Base-by-base conservation (phyloP, 2,113 vertebrate species). In the Procavia capensis region DNA sequence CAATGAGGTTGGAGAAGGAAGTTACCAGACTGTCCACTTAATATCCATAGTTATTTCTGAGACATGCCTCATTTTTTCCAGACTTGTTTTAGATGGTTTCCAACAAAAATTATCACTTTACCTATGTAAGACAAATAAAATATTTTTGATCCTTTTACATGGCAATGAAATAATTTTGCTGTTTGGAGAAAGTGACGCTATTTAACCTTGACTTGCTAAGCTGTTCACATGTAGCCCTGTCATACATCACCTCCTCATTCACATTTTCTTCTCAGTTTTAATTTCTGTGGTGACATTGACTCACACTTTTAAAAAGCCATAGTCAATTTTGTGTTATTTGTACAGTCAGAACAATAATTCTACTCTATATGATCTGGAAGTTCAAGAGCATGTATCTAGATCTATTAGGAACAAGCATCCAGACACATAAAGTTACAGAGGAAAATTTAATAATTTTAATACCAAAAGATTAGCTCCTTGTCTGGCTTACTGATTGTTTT, bases 21-120 rank as follows among this genome's bases (percentile, higher is more conserved):
- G 24, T 75, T 85, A 92, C 61, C 88, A 75, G 61, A 92, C 86
- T 36, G 64, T 45, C 20, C 74, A 83, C 39, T 90, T 85, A 70
- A 54, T 90, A 76, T 94, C 78, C 81, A 57, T 64, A 68, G 24
- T 75, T 92, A 88, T 74, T 13, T 70, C 59, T 90, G 36, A 93
- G 36, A 96, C 25, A 81, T 11, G 6, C 64, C 36, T 84, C 29
- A 50, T 43, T 92, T 80, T 43, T 24, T 13, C 75, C 27, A 9
- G 54, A 41, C 34, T 85, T 90, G 43, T 75, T 93, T 93, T 41
- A 61, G 75, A 87, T 47, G 7, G 8, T 66, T 95, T 95, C 41
- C 66, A 80, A 59, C 31, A 90, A 85, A 81, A 83, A 88, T 82
- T 85, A 39, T 94, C 43, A n/a, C n/a, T n/a, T n/a, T n/a, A n/a